phyloP scores from a whole-genome alignment of 1,140 invertebrate species.

The Hirudo medicinalis region DNA sequence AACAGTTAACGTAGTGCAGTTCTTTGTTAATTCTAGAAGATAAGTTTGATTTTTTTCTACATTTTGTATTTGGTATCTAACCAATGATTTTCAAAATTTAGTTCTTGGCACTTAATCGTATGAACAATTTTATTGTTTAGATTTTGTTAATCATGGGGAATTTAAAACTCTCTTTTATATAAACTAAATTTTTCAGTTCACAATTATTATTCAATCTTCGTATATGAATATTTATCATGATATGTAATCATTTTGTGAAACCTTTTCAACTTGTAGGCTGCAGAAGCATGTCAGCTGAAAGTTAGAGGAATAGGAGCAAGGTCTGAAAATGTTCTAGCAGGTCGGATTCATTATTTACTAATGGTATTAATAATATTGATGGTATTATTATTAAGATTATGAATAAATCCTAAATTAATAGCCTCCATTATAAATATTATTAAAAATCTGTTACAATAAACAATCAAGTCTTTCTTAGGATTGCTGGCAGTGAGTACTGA shows the following conservation, averaged over 20 bases:
- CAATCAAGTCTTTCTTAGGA: conserved; percentile 31
- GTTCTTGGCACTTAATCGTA: background rate
- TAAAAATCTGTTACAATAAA: conserved; percentile 13
- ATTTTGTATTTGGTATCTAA: background rate
- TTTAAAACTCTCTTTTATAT: background rate
- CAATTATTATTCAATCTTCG: conserved; percentile 15
- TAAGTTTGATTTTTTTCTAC: too few relatives aligned
- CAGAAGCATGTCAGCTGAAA: conserved; percentile 23
- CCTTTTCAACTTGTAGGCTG: background rate
- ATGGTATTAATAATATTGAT: conserved; percentile 7
- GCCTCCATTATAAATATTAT: background rate
- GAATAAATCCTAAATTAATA: background rate
- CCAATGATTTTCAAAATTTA: too few relatives aligned
- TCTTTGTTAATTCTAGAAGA: too few relatives aligned
- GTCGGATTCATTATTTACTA: background rate
- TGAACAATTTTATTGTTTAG: background rate
- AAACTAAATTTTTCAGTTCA: background rate
- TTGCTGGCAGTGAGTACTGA: conserved; percentile 47
- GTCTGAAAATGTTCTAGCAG: conserved; percentile 25
- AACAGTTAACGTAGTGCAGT: too few relatives aligned
- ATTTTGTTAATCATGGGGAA: background rate
- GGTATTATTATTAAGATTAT: background rate
- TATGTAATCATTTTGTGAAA: too few relatives aligned
- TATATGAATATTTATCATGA: too few relatives aligned
- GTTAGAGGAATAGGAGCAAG: conserved; percentile 21